Conservation (phyloP, 2,113 vertebrate genomes). For the Pandion haliaetus region DNA sequence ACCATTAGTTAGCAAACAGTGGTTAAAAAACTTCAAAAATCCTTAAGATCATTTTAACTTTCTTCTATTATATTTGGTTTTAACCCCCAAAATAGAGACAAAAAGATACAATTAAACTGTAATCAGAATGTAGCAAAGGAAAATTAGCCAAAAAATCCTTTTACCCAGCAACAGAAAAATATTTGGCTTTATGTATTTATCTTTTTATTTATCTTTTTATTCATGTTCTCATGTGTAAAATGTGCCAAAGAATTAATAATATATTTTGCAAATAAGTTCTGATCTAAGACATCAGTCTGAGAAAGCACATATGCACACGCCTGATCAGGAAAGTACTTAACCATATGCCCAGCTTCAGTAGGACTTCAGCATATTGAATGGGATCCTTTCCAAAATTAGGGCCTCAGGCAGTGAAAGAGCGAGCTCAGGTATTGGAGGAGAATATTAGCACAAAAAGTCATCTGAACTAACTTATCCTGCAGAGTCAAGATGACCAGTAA, state of each 20-base stretch:
- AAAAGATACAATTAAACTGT: neutral
- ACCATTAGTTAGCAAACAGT: neutral
- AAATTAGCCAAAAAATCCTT: neutral
- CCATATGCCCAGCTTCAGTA: neutral
- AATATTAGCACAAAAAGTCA: neutral
- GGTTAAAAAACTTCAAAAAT: neutral
- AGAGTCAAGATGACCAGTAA: neutral
- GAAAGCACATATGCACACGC: neutral
- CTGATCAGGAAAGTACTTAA: neutral
- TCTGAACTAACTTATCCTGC: neutral
- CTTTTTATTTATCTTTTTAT: neutral
- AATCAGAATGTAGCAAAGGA: neutral
- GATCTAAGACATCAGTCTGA: neutral
- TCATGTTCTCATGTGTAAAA: neutral
- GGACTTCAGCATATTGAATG: neutral
- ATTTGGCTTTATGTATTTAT: neutral
- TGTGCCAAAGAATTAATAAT: neutral
- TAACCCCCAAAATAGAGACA: neutral
- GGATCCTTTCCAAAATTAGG: neutral
- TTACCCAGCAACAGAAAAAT: neutral
- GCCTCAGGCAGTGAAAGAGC: neutral
- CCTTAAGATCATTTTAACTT: neutral
- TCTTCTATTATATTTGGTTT: neutral
- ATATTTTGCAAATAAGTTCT: slow-evolving; percentile 21
- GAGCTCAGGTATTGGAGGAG: neutral